Evolutionary conservation across 2,888 invertebrate genomes (phyloP), one percentile per base, ranked within the genome.

Genomic region (Nymphalis c-album): DNA sequence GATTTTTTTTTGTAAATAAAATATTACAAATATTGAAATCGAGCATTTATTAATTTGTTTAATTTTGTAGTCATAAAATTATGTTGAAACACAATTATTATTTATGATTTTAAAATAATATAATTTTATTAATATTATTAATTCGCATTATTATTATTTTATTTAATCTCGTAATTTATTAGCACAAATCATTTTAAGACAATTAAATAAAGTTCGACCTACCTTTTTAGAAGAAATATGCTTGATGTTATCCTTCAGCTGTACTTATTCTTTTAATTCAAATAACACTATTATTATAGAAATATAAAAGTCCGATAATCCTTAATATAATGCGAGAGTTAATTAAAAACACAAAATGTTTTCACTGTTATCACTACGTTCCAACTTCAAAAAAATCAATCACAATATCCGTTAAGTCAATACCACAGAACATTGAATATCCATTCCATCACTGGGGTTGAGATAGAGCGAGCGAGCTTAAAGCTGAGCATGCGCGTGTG

Each of bases 401-500:
- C 78, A 85, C 81, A 84, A 78, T 81, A 77, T 79, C 75, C 77
- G 67, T 57, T 57, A 40, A 73, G 76, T 77, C 85, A 87, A 81
- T 82, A 74, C 64, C 73, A 75, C 73, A 79, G 76, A 86, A 87
- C 88, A 86, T 71, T 77, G 81, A 86, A 83, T 86, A 90, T 90
- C 87, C 89, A 91, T 88, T 87, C 86, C 87, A 80, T 77, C 57
- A 57, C 57, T 57, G 57, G 57, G 57, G 57, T 40, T 57, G 57
- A 57, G 18, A 35, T 57, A 57, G 78, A 83, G 78, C 82, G 85
- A 83, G 85, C 79, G 86, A 88, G 88, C 88, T 89, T 88, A 76
- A 87, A 86, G 86, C 85, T 85, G 84, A 84, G 85, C 83, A 85
- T 80, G 85, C 90, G 90, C 90, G 89, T 86, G 91, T 88, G 85